Evolutionary conservation across 1,140 invertebrate genomes (phyloP), one percentile per base, ranked within the genome.

Genomic region (Subanguina moxae): DNA sequence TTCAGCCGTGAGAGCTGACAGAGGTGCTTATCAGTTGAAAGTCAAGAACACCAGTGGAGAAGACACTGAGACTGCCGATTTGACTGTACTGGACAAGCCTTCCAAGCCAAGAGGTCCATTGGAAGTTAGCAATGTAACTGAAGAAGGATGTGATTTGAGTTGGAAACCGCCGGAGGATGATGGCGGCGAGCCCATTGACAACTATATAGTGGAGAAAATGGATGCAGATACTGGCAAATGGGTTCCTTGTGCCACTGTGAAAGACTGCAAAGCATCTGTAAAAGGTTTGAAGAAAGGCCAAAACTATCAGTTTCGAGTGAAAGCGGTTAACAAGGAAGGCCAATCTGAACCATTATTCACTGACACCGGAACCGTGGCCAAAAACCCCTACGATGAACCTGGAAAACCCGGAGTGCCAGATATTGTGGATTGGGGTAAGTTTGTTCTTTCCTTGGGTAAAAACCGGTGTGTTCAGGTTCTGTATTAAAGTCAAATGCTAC

Each of bases 241-340:
- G 80, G 71, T 83, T 19, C 80, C 81, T 27, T 76, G 74, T 48
- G 80, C 80, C 15, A 82, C 82, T 59, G 81, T 82, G 32, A 71
- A 75, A 59, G 82, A 80, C 48, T 70, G 90, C 57, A 88, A 90
- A 30, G 88, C 88, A 38, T 87, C 88, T 19, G 90, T 97, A 72
- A 90, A 92, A 80, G 92, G 92, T 30, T 87, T 99, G 0, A 93
- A 92, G 13, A 92, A 93, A 0, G 94, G 94, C 76, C 96, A 97
- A 84, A 93, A 92, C 77, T 98, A 98, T 84, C 95, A 97, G 84
- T 95, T 98, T 86, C 87, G 95, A 56, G 94, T 99, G 0, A 94
- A 93, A 77, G 95, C 79, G 15, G 90, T 94, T 32, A 99, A 99
- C 84, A 96, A 96, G 82, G 95, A 97, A 85, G 95, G 95, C 1